Conservation (phyloP, 2,113 vertebrate genomes). For the Chlamydotis undulata region DNA sequence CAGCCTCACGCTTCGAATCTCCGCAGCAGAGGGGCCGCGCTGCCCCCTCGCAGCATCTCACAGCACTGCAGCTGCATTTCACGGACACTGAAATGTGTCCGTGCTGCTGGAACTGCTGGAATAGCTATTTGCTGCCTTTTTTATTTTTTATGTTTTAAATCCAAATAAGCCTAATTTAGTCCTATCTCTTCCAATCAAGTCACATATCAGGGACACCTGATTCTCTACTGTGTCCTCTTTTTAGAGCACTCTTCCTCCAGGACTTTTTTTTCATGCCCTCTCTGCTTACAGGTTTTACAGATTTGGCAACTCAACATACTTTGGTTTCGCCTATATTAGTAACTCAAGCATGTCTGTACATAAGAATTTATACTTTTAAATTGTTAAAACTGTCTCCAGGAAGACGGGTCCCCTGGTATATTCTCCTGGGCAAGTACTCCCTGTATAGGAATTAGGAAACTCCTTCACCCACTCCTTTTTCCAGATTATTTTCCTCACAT, state of each 20-base stretch:
- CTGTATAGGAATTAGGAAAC: background rate
- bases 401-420: fast-evolving
- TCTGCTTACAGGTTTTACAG: background rate
- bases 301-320: background rate
- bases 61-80: background rate
- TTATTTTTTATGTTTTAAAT: background rate
- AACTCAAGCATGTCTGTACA: background rate
- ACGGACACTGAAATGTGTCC: no score
- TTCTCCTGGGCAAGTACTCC: background rate
- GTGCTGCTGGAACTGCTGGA: background rate
- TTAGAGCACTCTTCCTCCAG: background rate
- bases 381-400: background rate
- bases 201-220: background rate
- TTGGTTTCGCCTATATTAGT: background rate
- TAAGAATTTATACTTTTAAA: background rate
- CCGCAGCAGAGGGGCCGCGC: fast-evolving
- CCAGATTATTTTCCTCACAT: background rate
- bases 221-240: background rate
- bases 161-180: background rate
- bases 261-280: background rate
- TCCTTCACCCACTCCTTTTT: background rate
- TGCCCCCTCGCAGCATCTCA: background rate
- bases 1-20: fast-evolving
- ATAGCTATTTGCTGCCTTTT: background rate
- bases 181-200: background rate